A percentile compares a stretch with the other conserved stretches of the same genome.
These are phyloP conservation scores for Parazoanthus darwini DNA, from an alignment of 92 coral and sea anemone species.

Conservation along the genomic window DNA sequence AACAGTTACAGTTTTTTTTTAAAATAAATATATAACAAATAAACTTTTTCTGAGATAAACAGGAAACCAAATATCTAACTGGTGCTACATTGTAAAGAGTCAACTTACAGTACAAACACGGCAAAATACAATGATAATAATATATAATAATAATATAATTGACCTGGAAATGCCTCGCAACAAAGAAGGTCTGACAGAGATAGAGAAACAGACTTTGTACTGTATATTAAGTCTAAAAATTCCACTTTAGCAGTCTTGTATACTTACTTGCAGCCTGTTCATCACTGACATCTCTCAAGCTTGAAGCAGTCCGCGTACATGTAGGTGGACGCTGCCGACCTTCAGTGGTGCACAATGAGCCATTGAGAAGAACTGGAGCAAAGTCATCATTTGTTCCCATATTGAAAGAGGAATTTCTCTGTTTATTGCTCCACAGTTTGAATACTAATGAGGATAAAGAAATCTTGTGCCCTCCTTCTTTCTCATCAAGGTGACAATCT, in stretches of 20 bases:
- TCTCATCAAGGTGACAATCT: not conserved
- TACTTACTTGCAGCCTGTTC: not conserved
- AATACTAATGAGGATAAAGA: not conserved
- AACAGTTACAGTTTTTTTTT: too few species aligned
- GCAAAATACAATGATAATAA: too few species aligned
- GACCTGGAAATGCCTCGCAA: too few species aligned
- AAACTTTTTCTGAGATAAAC: too few species aligned
- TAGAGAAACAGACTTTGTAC: too few species aligned
- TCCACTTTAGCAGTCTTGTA: not conserved
- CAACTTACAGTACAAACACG: too few species aligned
- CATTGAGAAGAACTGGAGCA: not conserved
- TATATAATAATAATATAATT: too few species aligned
- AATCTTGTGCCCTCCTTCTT: not conserved
- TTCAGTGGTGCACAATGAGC: not conserved
- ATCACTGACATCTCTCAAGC: not conserved
- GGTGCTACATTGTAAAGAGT: too few species aligned
- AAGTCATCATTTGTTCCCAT: not conserved
- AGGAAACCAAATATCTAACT: too few species aligned
- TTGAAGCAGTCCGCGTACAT: not conserved
- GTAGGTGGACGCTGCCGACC: not conserved
- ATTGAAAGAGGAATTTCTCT: not conserved
- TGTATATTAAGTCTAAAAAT: too few species aligned
- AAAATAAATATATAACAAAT: too few species aligned
- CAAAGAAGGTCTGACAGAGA: too few species aligned
- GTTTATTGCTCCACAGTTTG: not conserved